Base-by-base conservation (phyloP, 2,888 invertebrate species). In the Drosophila hawaiiensis region DNA sequence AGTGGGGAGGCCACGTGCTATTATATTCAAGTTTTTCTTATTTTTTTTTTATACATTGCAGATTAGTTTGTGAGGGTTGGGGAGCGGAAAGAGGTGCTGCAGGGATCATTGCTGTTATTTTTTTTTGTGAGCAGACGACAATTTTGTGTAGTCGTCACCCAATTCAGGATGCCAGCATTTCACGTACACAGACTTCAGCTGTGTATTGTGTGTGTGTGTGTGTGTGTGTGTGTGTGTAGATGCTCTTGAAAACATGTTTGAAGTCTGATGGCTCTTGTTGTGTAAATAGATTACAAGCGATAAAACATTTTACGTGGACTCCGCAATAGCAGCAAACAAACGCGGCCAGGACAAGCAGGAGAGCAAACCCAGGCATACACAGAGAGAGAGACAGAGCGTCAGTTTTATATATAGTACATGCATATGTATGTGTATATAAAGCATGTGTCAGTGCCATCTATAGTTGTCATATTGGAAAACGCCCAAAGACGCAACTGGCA, bases 231-330 rank as follows among this genome's bases (percentile, higher is more conserved):
- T 52, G 37, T 47, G 29, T 28, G 50, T 33, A 41, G n/a, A 37
- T 52, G 61, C 39, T 84, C 88, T 86, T 86, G 76, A 82, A 80
- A 82, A 78, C 71, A 82, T 69, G 71, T 68, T 78, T 65, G 59
- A 35, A 66, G 68, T 76, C 76, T 79, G 76, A 25, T 79, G 80
- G 72, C 68, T 73, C 80, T 82, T 77, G 85, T 68, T 87, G 86
- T 90, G 91, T 90, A 91, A 91, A 91, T 91, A 92, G 91, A 91
- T 91, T 92, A 90, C 91, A 89, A 90, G 91, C 90, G 91, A 91
- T 91, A 89, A 91, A 91, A 92, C 87, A 91, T 91, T 91, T 90
- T 83, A 82, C 83, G 82, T 82, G 76, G 74, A 37, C 78, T 54
- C 54, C 53, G 56, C 69, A 62, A 58, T n/a, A 60, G 35, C 33